Percentiles rank a stretch among this genome's conserved stretches.
phyloP scores from a whole-genome alignment of 1,140 invertebrate species.

The Trachelipus rathkii region DNA sequence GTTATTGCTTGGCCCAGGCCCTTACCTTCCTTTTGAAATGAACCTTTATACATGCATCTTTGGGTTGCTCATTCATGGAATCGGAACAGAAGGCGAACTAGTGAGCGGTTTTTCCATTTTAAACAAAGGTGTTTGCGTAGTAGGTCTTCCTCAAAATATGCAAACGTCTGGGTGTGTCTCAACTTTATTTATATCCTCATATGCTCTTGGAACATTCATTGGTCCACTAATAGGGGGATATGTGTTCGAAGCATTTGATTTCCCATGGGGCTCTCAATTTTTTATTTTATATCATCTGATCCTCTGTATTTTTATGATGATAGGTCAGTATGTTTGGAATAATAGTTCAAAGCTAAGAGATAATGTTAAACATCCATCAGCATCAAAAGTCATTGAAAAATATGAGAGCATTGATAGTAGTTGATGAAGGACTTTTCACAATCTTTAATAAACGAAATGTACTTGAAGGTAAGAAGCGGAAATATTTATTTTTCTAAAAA shows the following conservation, averaged over 20 bases:
- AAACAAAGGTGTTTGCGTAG: constrained; percentile 63
- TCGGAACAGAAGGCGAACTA: constrained; percentile 73
- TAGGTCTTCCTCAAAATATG: constrained; percentile 71
- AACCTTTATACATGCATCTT: constrained; percentile 53
- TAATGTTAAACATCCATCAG: too few species aligned
- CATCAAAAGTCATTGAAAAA: too few species aligned
- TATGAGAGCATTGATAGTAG: too few species aligned
- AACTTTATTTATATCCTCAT: constrained; percentile 77
- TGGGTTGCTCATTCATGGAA: constrained; percentile 69
- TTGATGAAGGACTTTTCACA: too few species aligned
- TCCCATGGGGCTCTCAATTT: constrained; percentile 55
- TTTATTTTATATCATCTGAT: neutral
- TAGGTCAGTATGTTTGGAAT: too few species aligned
- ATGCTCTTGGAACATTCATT: constrained; percentile 78
- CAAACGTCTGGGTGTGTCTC: constrained; percentile 79
- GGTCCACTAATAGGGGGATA: constrained; percentile 73
- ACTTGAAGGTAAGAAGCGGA: too few species aligned
- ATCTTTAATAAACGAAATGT: too few species aligned
- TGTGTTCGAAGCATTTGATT: constrained; percentile 68
- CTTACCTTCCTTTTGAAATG: constrained; percentile 35
- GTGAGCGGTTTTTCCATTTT: constrained; percentile 80
- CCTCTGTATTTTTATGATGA: neutral
- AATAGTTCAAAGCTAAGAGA: too few species aligned
- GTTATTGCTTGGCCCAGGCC: constrained; percentile 64
- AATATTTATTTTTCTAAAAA: too few species aligned